Evolutionary conservation across 1,140 invertebrate genomes (phyloP), one percentile per base, ranked within the genome.

Genomic region (Drosophila bipectinata): DNA sequence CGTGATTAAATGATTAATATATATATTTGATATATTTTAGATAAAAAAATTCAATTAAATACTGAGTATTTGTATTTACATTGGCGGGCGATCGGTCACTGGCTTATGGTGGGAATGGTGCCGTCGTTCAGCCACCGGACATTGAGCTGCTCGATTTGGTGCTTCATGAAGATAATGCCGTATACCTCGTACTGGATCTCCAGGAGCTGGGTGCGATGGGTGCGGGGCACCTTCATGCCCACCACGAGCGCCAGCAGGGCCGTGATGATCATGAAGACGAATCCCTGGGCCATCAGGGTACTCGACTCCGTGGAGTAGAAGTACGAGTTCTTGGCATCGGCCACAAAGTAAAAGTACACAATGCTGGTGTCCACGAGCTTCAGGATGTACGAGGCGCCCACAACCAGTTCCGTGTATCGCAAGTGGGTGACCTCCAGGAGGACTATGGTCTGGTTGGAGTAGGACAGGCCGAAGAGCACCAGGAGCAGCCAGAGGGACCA

Each of bases 91-190:
- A 32, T 72, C 3, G 18, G 44, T 21, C 44, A 79, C 44, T 88
- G 79, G 28, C 72, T 91, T 8, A 91, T 91, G 12, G 90, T 91
- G 15, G 90, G 87, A 24, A 91, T 91, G 26, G 90, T 91, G 54
- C 90, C 90, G 53, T 91, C 90, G 55, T 90, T 90, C 9, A 91
- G 66, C 72, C 90, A 91, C 2, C 69, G 72, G 2, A 91, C 87
- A 52, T 91, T 91, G 0, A 91, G 56, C 72, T 91, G 87, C 39
- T 91, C 90, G 47, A 91, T 91, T 59, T 91, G 90, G 57, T 91
- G 90, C 55, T 91, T 90, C 64, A 77, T 80, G 26, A 91, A 91
- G 39, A 91, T 91, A 48, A 91, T 90, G 54, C 90, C 90, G 48
- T 90, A 74, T 6, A 90, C 72, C 41, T 76, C 81, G 48, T 91